phyloP scores from a whole-genome alignment of 2,888 invertebrate genomes.

The Punctoribates punctum region DNA sequence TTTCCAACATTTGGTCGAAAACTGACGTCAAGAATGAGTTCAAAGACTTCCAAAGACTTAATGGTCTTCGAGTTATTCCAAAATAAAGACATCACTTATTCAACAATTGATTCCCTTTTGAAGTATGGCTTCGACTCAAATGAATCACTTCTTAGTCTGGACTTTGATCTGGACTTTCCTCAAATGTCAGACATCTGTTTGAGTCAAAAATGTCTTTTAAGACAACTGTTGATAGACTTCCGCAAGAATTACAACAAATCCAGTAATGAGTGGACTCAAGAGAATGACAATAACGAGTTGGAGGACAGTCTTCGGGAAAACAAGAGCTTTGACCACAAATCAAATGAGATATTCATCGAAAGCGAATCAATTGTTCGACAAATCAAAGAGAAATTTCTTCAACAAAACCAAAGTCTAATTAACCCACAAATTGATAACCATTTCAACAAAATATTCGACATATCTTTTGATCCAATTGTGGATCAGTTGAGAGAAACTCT shows the following conservation, averaged over 20 bases:
- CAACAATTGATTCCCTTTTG: neutral
- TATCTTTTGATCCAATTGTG: neutral
- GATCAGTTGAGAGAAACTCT: slow-evolving; percentile 14
- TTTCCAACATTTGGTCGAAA: no score
- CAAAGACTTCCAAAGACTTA: neutral
- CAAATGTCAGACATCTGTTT: slow-evolving; percentile 7
- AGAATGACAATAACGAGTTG: neutral
- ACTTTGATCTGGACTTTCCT: neutral
- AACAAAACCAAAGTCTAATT: neutral
- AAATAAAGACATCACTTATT: neutral
- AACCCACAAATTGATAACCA: no score
- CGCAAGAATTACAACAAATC: no score
- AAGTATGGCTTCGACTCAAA: slow-evolving; percentile 2
- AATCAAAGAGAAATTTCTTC: neutral
- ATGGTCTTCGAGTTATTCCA: neutral
- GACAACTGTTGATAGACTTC: neutral
- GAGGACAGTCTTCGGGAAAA: neutral
- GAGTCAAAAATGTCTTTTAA: neutral
- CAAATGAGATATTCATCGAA: neutral
- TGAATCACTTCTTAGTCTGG: neutral
- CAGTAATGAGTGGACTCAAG: neutral
- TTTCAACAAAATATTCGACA: no score
- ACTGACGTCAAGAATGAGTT: neutral
- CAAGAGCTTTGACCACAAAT: neutral
- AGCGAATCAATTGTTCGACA: neutral